Conservation (phyloP, 2,888 invertebrate species). For the Rhynchonema sp. region DNA sequence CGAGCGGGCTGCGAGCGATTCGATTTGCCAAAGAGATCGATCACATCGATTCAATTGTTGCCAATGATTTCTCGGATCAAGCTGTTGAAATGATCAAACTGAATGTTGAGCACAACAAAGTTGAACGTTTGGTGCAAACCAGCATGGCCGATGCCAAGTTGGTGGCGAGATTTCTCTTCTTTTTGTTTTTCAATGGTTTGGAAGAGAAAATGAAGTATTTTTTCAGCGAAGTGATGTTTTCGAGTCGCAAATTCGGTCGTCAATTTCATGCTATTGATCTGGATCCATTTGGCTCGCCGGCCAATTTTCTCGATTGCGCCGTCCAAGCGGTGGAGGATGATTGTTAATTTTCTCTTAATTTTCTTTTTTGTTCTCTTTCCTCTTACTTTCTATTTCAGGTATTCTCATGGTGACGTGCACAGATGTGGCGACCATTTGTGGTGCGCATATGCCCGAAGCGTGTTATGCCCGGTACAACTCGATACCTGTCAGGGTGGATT, state of each 20-base stretch:
- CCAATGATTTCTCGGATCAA: slow-evolving; percentile 48
- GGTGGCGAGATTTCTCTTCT: no score
- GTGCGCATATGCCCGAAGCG: slow-evolving; percentile 69
- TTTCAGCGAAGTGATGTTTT: slow-evolving; percentile 61
- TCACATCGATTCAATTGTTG: slow-evolving; percentile 13
- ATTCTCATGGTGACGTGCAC: slow-evolving; percentile 84
- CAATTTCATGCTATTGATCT: slow-evolving; percentile 76
- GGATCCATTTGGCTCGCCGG: slow-evolving; percentile 91
- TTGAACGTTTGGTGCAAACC: background rate
- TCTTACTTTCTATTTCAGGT: slow-evolving; percentile 42
- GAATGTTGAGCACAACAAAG: slow-evolving; percentile 51
- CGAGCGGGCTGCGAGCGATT: slow-evolving; percentile 81
- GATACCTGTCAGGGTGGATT: slow-evolving; percentile 46
- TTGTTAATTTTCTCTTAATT: slow-evolving; percentile 18
- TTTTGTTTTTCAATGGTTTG: no score
- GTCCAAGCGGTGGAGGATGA: slow-evolving; percentile 39
- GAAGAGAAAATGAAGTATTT: background rate
- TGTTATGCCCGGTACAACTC: slow-evolving; percentile 85
- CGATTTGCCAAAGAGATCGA: slow-evolving; percentile 79
- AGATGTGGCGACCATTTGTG: slow-evolving; percentile 78
- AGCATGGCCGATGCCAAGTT: background rate
- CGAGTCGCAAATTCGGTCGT: slow-evolving; percentile 44
- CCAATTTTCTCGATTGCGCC: slow-evolving; percentile 70
- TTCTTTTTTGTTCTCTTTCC: background rate
- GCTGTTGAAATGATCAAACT: slow-evolving; percentile 67